Conservation (phyloP, 2,797 vertebrate genomes). For the Nyctibius grandis region DNA sequence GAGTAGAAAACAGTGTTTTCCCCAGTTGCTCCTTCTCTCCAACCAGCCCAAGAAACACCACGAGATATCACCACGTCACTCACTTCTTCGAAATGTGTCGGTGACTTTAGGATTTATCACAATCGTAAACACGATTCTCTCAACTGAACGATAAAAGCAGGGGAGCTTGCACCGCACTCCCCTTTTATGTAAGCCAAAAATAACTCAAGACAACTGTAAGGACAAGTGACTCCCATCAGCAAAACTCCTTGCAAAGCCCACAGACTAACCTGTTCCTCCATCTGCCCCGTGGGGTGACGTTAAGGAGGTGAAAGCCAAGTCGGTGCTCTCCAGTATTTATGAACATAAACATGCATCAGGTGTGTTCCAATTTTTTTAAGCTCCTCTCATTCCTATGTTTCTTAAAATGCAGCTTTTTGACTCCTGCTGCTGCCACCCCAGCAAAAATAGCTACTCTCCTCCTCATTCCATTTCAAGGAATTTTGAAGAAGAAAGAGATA, state of each 20-base stretch:
- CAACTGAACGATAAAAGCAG: neutral
- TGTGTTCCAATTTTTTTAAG: neutral
- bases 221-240: neutral
- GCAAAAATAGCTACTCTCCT: neutral
- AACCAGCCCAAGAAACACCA: neutral
- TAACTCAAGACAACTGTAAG: neutral
- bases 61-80: fast-evolving
- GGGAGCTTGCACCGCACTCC: fast-evolving
- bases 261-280: neutral
- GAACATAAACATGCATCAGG: neutral
- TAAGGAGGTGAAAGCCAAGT: neutral
- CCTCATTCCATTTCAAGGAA: neutral
- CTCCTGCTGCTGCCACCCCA: neutral
- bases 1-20: neutral
- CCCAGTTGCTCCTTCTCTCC: neutral
- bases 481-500: neutral
- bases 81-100: fast-evolving
- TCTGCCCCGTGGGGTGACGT: fast-evolving
- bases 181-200: neutral
- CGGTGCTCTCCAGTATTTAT: neutral
- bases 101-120: neutral
- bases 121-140: too few relatives aligned
- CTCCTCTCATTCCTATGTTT: neutral
- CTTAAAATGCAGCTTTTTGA: neutral
- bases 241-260: neutral